Conservation (phyloP, 1,140 invertebrate species). For the Pteromalus puparum region DNA sequence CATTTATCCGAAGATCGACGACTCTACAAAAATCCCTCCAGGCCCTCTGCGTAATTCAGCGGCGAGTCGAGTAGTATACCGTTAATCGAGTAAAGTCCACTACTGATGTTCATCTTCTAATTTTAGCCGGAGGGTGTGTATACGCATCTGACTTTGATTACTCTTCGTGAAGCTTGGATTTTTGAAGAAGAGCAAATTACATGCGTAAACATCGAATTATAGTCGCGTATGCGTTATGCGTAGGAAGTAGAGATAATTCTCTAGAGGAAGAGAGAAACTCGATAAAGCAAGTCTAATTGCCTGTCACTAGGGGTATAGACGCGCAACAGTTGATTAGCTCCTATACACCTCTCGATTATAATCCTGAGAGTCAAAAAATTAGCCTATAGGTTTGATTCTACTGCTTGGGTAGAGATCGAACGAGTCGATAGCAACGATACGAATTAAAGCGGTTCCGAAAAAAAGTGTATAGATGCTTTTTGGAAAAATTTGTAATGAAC, state of each 20-base stretch:
- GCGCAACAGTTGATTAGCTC: background rate
- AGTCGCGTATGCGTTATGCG: no score
- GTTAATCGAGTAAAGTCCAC: slow-evolving; percentile 37
- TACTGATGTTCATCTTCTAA: background rate
- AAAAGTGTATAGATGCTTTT: no score
- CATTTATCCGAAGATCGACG: background rate
- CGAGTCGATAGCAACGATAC: no score
- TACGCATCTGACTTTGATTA: background rate
- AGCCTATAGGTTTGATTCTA: no score
- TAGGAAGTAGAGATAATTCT: no score
- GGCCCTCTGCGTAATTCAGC: slow-evolving; percentile 32
- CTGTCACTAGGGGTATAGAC: background rate
- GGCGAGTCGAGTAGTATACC: slow-evolving; percentile 15
- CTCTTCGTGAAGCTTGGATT: background rate
- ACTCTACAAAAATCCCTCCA: background rate
- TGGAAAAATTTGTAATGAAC: no score
- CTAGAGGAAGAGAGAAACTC: no score
- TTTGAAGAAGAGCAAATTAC: background rate
- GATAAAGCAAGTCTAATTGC: background rate
- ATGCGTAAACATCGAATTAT: background rate
- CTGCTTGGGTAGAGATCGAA: no score
- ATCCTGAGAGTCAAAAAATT: background rate
- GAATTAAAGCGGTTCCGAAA: no score
- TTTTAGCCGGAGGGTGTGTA: background rate
- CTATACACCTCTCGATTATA: background rate